Evolutionary conservation across 2,888 invertebrate genomes (phyloP), one percentile per base, ranked within the genome.

Genomic region (Eilema depressum): DNA sequence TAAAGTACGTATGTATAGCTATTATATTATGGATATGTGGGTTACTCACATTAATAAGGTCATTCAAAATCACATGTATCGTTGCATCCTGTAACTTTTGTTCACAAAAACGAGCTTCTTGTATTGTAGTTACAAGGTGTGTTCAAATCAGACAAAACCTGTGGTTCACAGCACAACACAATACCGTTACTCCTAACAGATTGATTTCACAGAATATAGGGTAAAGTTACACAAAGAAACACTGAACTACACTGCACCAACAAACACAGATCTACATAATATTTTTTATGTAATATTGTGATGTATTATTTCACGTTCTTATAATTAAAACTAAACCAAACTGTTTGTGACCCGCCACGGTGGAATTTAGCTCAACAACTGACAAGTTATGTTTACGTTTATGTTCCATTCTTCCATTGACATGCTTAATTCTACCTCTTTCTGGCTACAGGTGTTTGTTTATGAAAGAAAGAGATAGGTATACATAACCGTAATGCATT

Each of bases 361-460:
- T 88, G 88, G 88, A 89, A 90, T 90, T 88, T 86, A 85, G 85
- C 76, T 83, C 82, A 71, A 84, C 88, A 87, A 93, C 92, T 93
- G 90, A 89, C 89, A 86, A 89, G 84, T 89, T 88, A 75, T 92
- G 92, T 92, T 93, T 92, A 92, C 89, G 85, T 89, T n/a, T 88
- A 88, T 82, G 89, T 89, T 61, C 61, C 20, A 30, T 61, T 61
- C 30, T 61, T 91, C 87, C 89, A 88, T 89, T 91, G 88, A 86
- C 86, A 86, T 79, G 73, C 80, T 68, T 72, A 70, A 72, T 67
- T 75, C 74, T 81, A 68, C 89, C 89, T 83, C 87, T 84, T 71
- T 92, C 86, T 71, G 57, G 7, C 73, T 7, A 30, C 0, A 37
- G 26, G 20, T 63, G 47, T 53, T 20, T 57, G 17, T 23, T 1